phyloP scores from a whole-genome alignment of 2,113 vertebrate genomes.

The Catharus bicknelli region DNA sequence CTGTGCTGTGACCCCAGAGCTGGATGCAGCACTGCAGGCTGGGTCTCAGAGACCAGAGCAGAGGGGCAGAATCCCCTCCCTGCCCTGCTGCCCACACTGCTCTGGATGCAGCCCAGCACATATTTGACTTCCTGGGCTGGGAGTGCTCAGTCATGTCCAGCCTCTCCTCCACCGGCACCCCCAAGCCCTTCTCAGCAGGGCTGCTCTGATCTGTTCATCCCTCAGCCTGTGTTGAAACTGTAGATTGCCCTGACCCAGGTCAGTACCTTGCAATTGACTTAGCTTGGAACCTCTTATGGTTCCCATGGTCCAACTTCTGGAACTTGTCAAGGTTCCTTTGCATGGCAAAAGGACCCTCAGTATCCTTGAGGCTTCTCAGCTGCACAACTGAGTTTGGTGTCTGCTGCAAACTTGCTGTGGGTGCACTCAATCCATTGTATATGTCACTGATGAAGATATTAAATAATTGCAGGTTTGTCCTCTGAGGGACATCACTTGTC shows the following conservation, averaged over 20 bases:
- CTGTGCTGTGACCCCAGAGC: not conserved
- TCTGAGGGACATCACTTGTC: not conserved
- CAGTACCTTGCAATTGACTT: not conserved
- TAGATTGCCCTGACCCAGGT: too few relatives aligned
- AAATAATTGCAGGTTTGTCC: not conserved
- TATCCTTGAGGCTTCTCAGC: not conserved
- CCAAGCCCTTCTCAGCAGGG: rapidly evolving
- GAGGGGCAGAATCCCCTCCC: not conserved
- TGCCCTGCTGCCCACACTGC: rapidly evolving
- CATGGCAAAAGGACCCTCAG: not conserved
- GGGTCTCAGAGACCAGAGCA: not conserved
- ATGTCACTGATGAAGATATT: not conserved
- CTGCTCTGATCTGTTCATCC: not conserved
- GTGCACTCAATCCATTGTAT: not conserved
- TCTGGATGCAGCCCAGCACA: not conserved
- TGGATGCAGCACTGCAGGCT: not conserved
- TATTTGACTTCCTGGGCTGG: rapidly evolving
- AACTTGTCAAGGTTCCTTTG: not conserved
- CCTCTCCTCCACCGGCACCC: rapidly evolving
- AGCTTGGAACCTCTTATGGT: not conserved
- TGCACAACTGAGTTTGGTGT: not conserved
- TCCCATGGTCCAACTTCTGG: not conserved
- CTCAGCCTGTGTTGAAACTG: rapidly evolving
- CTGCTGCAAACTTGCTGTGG: not conserved
- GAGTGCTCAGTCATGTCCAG: rapidly evolving